Evolutionary conservation across 2,888 invertebrate genomes (phyloP), one percentile per base, ranked within the genome.

Genomic region (Eupsilia transversa): DNA sequence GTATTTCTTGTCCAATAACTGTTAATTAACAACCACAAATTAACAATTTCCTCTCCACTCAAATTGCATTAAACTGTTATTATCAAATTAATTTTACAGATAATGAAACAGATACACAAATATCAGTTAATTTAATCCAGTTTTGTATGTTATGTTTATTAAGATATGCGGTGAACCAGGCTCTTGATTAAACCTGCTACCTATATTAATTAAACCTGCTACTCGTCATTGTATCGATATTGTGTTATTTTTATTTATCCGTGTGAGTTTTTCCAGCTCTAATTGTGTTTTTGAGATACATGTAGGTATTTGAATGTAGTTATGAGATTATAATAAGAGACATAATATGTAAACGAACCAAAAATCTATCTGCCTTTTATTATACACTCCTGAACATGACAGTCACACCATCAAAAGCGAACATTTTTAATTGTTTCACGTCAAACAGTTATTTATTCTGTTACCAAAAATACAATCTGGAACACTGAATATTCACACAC

Each of bases 111-210:
- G 35, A 52, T 43, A n/a, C 4, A 43, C 33, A 27, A 59, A 30
- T 43, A 35, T 49, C 68, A 30, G n/a, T 63, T 43, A 43, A 69
- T 66, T 61, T 27, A 69, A 63, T 69, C 69, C 10, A 30, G 35
- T 14, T 66, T 56, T 12, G 14, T 57, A 52, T 43, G 38, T 3
- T 65, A 33, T 60, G 12, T 46, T 41, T 72, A 59, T 54, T 63
- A 14, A 20, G 67, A 56, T 76, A 43, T 52, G 65, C 41, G 64
- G 74, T 56, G 23, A 72, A 54, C 68, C 69, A n/a, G 30, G 14
- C 12, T 64, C 49, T 33, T 56, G 60, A 75, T 75, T 80, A 59
- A 68, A 75, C 72, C 56, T 68, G 14, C 46, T 35, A n/a, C 14
- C 17, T 10, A 43, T 56, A 35, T 61, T 72, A 76, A 59, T 75